These are phyloP conservation scores for Schizothorax lantsangensis DNA, from an alignment of 2,797 vertebrate species.

Conservation along the genomic window DNA sequence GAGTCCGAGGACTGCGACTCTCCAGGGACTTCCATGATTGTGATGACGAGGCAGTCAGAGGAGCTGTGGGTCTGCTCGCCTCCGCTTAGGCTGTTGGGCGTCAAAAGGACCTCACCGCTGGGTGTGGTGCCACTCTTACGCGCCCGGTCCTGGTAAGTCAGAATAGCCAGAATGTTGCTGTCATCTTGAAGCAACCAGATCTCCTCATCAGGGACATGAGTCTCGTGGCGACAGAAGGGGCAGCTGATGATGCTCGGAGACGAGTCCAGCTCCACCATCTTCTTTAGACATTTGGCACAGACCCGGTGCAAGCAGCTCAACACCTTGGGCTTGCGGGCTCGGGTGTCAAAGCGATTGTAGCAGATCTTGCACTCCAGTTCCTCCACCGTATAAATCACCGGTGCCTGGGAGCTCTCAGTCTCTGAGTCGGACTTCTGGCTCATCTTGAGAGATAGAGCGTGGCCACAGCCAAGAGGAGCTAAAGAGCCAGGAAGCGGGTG, in stretches of 20 bases:
- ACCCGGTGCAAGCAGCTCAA: slow-evolving; percentile 84
- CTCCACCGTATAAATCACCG: slow-evolving; percentile 71
- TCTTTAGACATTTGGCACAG: slow-evolving; percentile 86
- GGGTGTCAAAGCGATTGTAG: slow-evolving; percentile 84
- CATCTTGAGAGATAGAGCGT: slow-evolving; percentile 54
- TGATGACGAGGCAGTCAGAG: slow-evolving; percentile 88
- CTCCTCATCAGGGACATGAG: slow-evolving; percentile 78
- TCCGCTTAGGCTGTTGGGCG: slow-evolving; percentile 77
- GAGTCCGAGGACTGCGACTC: slow-evolving; percentile 80
- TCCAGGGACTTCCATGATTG: slow-evolving; percentile 87
- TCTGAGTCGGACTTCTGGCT: slow-evolving; percentile 65
- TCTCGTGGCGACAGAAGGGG: slow-evolving; percentile 89
- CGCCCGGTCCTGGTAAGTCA: slow-evolving; percentile 76
- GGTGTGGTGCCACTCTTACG: slow-evolving; percentile 63
- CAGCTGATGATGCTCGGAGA: slow-evolving; percentile 81
- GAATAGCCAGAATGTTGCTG: slow-evolving; percentile 78
- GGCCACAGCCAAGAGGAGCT: not conserved
- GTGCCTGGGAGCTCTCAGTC: slow-evolving; percentile 52
- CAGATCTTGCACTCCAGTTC: slow-evolving; percentile 91
- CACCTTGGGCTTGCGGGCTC: slow-evolving; percentile 81
- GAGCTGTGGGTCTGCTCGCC: slow-evolving; percentile 71
- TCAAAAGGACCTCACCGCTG: slow-evolving; percentile 82
- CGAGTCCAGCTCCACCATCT: slow-evolving; percentile 80
- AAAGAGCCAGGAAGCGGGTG: slow-evolving; percentile 18
- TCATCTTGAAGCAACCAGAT: slow-evolving; percentile 86